Conservation (phyloP, 1,140 invertebrate species). For the Drosophila leontia region DNA sequence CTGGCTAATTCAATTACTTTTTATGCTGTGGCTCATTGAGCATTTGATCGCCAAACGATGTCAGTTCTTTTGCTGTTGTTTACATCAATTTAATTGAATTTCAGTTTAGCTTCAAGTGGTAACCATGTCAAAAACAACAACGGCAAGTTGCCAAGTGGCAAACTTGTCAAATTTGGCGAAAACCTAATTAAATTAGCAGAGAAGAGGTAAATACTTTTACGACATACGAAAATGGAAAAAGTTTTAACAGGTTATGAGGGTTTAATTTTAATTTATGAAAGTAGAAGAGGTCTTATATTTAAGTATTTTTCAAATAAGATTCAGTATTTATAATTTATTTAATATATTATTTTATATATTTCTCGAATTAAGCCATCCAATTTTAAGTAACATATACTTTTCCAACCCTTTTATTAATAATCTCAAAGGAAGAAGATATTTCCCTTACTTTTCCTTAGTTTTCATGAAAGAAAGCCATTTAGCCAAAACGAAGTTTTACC, state of each 20-base stretch:
- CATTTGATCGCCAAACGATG: slow-evolving; percentile 8
- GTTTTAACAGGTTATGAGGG: not conserved
- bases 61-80: slow-evolving; percentile 40
- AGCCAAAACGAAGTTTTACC: not conserved
- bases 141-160: not conserved
- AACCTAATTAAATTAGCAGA: slow-evolving; percentile 43
- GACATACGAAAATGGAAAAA: not conserved
- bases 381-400: not conserved
- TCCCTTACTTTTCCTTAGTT: not conserved
- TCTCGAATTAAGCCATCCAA: no score
- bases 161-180: slow-evolving; percentile 35
- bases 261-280: not conserved
- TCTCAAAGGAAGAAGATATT: not conserved
- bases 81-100: slow-evolving; percentile 62
- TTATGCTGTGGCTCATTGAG: slow-evolving; percentile 18
- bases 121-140: slow-evolving; percentile 42
- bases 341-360: not conserved
- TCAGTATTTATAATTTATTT: not conserved
- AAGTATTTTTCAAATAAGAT: not conserved
- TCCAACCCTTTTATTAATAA: not conserved
- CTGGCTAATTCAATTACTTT: slow-evolving; percentile 17
- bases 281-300: not conserved
- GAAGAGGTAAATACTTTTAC: not conserved
- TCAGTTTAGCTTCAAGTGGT: slow-evolving; percentile 25
- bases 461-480: not conserved